A percentile compares a stretch with the other conserved stretches of the same genome.
Conservation (phyloP, 2,113 vertebrate genomes). For the Nematolebias whitei region DNA sequence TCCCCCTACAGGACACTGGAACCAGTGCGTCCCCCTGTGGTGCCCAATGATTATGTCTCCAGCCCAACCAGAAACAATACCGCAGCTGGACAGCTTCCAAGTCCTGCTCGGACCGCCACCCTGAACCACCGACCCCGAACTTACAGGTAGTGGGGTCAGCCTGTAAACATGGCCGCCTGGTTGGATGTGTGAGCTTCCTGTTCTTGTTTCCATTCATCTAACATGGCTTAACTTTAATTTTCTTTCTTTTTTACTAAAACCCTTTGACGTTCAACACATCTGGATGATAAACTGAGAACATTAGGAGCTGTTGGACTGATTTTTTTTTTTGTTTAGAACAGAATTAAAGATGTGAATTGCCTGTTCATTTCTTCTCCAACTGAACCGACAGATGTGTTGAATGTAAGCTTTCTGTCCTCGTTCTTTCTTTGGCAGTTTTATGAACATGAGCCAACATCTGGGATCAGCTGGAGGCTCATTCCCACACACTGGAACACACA, state of each 20-base stretch:
- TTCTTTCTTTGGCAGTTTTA: background rate
- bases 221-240: background rate
- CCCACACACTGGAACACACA: background rate
- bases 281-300: background rate
- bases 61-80: conserved; percentile 89
- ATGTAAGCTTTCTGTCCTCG: background rate
- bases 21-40: conserved; percentile 95
- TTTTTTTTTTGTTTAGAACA: background rate
- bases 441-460: conserved; percentile 18
- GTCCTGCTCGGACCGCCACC: conserved; percentile 92
- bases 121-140: conserved; percentile 94
- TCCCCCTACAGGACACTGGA: conserved; percentile 97
- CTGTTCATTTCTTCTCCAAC: background rate
- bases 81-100: conserved; percentile 84
- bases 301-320: background rate
- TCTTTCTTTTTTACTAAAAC: background rate
- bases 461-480: background rate
- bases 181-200: background rate
- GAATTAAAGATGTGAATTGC: background rate
- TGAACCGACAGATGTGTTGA: conserved; percentile 11
- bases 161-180: conserved; percentile 5
- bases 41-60: conserved; percentile 95
- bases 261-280: conserved; percentile 12
- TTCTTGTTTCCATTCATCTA: background rate
- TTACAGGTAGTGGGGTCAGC: conserved; percentile 86